Evolutionary conservation across 2,797 vertebrate genomes (phyloP).

Genomic region (Atherinosoma microstoma): DNA sequence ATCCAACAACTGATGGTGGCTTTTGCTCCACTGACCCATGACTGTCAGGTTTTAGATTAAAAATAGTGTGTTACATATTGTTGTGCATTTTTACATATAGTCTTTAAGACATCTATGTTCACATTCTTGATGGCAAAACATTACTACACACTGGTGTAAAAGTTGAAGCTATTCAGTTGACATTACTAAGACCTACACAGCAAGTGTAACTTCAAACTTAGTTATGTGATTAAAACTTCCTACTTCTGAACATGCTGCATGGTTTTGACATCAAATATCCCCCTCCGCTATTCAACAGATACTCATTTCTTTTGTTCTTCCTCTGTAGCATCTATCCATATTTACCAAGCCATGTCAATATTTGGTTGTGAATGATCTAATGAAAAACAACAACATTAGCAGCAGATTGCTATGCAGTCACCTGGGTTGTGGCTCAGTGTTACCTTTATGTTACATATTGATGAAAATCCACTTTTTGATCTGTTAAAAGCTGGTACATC

Average conservation of each 20-base stretch:
- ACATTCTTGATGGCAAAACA: background rate
- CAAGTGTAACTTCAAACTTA: too few species aligned
- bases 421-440: background rate
- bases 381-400: background rate
- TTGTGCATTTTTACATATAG: background rate
- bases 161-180: background rate
- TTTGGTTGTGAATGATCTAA: background rate
- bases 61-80: background rate
- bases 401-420: background rate
- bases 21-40: background rate
- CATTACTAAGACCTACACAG: background rate
- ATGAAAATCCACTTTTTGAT: constrained; percentile 4
- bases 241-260: background rate
- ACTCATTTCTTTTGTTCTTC: background rate
- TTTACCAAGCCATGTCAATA: background rate
- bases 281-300: background rate
- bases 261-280: background rate
- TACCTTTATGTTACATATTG: background rate
- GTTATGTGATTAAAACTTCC: background rate
- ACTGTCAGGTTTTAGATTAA: background rate
- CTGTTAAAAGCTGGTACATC: background rate
- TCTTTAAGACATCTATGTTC: background rate
- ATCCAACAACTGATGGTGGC: background rate
- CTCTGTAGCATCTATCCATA: background rate
- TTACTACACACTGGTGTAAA: background rate